Conservation (phyloP, 2,888 invertebrate genomes). For the Dysmachus trigonus region DNA sequence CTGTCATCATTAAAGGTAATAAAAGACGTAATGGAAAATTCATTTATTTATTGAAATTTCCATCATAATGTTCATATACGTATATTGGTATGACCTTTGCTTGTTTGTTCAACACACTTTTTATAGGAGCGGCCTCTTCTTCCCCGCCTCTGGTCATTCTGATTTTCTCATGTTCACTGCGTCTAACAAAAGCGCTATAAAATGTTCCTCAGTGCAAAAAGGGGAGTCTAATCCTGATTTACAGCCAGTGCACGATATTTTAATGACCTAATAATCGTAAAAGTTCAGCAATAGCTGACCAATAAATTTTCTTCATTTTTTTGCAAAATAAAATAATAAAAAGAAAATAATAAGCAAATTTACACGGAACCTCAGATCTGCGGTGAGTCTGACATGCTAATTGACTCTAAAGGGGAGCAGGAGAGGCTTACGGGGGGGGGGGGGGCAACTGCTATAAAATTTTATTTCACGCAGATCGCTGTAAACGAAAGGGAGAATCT, state of each 20-base stretch:
- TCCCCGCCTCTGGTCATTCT: not conserved
- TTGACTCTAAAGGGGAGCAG: not conserved
- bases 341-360: not conserved
- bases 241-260: conserved; percentile 11
- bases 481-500: not conserved
- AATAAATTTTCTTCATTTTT: conserved; percentile 18
- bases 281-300: not conserved
- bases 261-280: conserved; percentile 34
- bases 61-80: not conserved
- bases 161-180: not conserved
- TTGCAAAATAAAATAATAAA: not conserved
- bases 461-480: not conserved
- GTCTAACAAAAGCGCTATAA: not conserved
- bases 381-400: not conserved
- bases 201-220: not conserved
- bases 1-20: conserved; percentile 11
- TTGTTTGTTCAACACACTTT: not conserved
- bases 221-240: conserved; percentile 24
- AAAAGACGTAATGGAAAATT: conserved; percentile 7
- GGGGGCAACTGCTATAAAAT: not conserved
- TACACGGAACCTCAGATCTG: not conserved
- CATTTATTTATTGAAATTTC: conserved; percentile 17
- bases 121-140: not conserved
- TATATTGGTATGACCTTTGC: too few relatives aligned
- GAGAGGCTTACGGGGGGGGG: not conserved